Conservation (phyloP, 1,140 invertebrate species). For the Melipona quadrifasciata region DNA sequence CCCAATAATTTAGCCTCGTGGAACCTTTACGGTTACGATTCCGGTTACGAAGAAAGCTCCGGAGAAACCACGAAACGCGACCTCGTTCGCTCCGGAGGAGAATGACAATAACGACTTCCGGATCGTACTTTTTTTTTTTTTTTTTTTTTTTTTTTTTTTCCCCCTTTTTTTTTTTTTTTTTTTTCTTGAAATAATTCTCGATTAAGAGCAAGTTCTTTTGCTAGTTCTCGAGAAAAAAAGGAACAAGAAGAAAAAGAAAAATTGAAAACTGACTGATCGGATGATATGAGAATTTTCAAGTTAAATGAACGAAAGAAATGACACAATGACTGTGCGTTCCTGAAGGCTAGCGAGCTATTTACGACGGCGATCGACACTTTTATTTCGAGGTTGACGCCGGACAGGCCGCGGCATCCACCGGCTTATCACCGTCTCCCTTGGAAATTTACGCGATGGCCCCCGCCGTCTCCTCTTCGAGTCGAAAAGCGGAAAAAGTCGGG, state of each 20-base stretch:
- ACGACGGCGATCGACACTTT: constrained; percentile 52
- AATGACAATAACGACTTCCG: constrained; percentile 6
- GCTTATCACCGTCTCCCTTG: constrained; percentile 35
- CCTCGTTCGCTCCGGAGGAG: neutral
- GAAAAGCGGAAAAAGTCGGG: constrained; percentile 38
- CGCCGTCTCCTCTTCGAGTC: too few species aligned
- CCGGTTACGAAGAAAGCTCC: neutral
- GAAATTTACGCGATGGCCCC: constrained; percentile 28
- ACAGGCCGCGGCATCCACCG: neutral
- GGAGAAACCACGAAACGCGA: neutral
- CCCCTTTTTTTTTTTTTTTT: too few species aligned
- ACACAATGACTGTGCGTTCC: neutral
- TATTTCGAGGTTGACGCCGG: constrained; percentile 35
- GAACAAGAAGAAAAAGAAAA: too few species aligned
- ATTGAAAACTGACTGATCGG: too few species aligned
- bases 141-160: neutral
- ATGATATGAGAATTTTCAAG: too few species aligned
- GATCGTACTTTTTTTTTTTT: neutral
- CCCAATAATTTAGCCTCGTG: too few species aligned
- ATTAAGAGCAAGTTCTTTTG: too few species aligned
- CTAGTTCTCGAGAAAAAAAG: too few species aligned
- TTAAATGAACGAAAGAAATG: too few species aligned
- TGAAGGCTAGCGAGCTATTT: constrained; percentile 10
- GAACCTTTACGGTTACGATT: too few species aligned
- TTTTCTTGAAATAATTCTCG: too few species aligned